A percentile compares a stretch with the other conserved stretches of the same genome.
Conservation (phyloP, 1,140 invertebrate genomes). For the Trichonephila clavata region DNA sequence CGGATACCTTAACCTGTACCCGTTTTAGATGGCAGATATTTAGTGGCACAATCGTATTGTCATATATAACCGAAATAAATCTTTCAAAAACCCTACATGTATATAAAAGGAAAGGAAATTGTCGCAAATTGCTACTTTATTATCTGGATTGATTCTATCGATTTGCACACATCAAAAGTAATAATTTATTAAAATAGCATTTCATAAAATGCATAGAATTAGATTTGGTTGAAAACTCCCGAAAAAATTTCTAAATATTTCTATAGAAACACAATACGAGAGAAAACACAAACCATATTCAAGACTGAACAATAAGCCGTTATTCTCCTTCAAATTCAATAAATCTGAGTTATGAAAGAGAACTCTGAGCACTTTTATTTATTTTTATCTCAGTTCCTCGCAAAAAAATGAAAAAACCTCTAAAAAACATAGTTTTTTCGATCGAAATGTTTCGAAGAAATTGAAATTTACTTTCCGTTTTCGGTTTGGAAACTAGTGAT, state of each 20-base stretch:
- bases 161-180: too few relatives aligned
- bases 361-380: not conserved
- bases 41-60: too few relatives aligned
- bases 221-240: too few relatives aligned
- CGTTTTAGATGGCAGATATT: too few relatives aligned
- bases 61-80: too few relatives aligned
- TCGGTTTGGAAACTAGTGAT: slow-evolving; percentile 20
- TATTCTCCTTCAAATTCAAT: slow-evolving; percentile 20
- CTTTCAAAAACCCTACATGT: too few relatives aligned
- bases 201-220: not conserved
- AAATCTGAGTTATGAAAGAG: slow-evolving; percentile 16
- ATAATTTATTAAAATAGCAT: not conserved
- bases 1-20: too few relatives aligned
- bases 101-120: too few relatives aligned
- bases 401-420: slow-evolving; percentile 2
- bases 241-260: not conserved
- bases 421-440: slow-evolving; percentile 28
- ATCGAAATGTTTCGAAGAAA: slow-evolving; percentile 18
- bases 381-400: not conserved
- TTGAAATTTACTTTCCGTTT: slow-evolving; percentile 60
- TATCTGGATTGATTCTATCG: too few relatives aligned
- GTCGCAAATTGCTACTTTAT: too few relatives aligned
- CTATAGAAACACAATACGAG: too few relatives aligned
- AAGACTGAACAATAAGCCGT: slow-evolving; percentile 9
- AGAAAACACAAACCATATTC: not conserved